Conservation (phyloP, 2,113 vertebrate species). For the Craseonycteris thonglongyai region DNA sequence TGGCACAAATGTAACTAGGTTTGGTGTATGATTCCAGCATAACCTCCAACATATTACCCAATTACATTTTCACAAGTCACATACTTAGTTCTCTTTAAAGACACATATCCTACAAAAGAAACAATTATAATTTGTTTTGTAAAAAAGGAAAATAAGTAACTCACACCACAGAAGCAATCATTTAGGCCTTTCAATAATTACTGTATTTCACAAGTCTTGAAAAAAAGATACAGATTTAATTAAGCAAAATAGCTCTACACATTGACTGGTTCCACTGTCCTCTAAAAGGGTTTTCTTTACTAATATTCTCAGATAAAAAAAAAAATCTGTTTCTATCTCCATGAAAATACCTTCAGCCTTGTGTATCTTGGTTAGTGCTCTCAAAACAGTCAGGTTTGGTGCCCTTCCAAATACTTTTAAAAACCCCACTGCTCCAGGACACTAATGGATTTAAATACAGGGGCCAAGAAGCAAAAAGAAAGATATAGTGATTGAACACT, state of each 20-base stretch:
- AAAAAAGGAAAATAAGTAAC: background rate
- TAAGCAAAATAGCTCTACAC: conserved; percentile 18
- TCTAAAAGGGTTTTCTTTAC: conserved; percentile 25
- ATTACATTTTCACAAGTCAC: conserved; percentile 15
- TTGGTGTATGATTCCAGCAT: background rate
- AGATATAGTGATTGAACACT: background rate
- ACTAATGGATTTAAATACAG: conserved; percentile 24
- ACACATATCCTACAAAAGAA: background rate
- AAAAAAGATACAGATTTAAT: conserved; percentile 25
- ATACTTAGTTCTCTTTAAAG: background rate
- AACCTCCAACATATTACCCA: background rate
- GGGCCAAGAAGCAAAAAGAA: background rate
- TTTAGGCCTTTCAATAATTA: background rate
- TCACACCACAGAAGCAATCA: background rate
- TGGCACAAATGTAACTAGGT: background rate
- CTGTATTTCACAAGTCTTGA: conserved; percentile 15
- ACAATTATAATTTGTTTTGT: background rate
- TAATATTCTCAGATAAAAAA: background rate
- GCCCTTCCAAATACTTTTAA: conserved; percentile 29
- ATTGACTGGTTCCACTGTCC: background rate
- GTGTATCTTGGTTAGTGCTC: background rate
- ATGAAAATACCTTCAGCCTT: conserved; percentile 8
- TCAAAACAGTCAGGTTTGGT: conserved; percentile 40
- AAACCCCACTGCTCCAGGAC: background rate
- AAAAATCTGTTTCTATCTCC: background rate